Percentiles rank a stretch among this genome's conserved stretches.
Conservation (phyloP, 2,797 vertebrate genomes). For the Pangasius larnaudii region DNA sequence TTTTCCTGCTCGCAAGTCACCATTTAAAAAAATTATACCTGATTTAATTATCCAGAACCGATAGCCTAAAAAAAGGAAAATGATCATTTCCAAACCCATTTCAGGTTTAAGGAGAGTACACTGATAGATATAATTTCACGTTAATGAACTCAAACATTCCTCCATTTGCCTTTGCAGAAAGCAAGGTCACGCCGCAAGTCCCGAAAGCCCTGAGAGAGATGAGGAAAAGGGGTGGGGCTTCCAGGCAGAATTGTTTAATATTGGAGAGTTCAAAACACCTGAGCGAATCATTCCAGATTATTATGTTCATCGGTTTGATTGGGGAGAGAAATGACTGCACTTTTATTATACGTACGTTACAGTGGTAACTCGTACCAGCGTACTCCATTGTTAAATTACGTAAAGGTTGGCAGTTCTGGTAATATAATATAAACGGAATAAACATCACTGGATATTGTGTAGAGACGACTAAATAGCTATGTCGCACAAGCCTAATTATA, state of each 20-base stretch:
- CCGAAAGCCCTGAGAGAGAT: background rate
- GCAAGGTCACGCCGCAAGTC: background rate
- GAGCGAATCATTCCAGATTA: background rate
- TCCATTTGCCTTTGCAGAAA: background rate
- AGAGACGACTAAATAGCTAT: background rate
- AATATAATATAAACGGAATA: background rate
- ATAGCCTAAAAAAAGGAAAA: background rate
- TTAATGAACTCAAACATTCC: background rate
- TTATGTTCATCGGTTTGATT: background rate
- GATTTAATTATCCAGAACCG: background rate
- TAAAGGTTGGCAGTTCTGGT: background rate
- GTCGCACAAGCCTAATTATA: slow-evolving; percentile 19
- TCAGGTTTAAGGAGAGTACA: background rate
- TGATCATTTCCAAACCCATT: background rate
- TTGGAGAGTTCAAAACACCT: background rate
- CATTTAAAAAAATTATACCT: background rate
- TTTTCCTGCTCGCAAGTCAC: background rate
- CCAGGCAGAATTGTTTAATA: background rate
- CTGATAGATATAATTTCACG: background rate
- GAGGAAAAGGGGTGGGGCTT: background rate
- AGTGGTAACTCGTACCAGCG: background rate
- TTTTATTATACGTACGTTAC: background rate
- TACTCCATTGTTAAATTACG: background rate
- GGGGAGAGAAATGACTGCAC: background rate
- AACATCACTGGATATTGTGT: background rate